These are phyloP conservation scores for Apeltes quadracus DNA, from an alignment of 2,113 vertebrate genomes.

Conservation along the genomic window DNA sequence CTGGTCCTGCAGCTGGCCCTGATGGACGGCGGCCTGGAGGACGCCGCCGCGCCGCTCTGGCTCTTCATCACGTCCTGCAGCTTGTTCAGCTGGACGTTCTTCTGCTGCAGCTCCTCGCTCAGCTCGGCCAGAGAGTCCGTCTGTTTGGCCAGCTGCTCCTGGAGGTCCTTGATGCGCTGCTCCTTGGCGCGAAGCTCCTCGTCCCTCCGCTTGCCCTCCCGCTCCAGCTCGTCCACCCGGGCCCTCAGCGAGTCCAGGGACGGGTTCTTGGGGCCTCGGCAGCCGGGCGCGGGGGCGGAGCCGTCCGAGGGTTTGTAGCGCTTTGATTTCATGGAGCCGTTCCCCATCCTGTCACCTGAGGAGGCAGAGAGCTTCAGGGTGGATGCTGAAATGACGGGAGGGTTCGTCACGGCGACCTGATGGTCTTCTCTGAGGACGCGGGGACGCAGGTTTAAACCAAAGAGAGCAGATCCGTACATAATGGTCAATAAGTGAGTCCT, in stretches of 20 bases:
- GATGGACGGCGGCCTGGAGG: slow-evolving; percentile 57
- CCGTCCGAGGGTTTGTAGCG: slow-evolving; percentile 80
- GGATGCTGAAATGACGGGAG: background rate
- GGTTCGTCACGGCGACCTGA: slow-evolving; percentile 9
- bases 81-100: slow-evolving; percentile 86
- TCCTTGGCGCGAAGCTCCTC: slow-evolving; percentile 83
- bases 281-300: slow-evolving; percentile 63
- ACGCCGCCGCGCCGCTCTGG: slow-evolving; percentile 46
- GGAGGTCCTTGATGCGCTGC: slow-evolving; percentile 80
- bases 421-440: background rate
- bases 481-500: slow-evolving; percentile 57
- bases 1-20: slow-evolving; percentile 66
- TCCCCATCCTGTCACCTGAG: slow-evolving; percentile 84
- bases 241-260: slow-evolving; percentile 75
- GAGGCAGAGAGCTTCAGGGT: background rate
- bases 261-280: slow-evolving; percentile 56
- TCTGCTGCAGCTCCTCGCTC: slow-evolving; percentile 86
- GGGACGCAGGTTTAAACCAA: slow-evolving; percentile 1
- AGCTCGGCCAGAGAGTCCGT: slow-evolving; percentile 83
- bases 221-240: slow-evolving; percentile 85
- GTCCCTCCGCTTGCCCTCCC: slow-evolving; percentile 83
- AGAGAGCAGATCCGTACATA: slow-evolving; percentile 45
- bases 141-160: slow-evolving; percentile 85
- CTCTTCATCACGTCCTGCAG: slow-evolving; percentile 85
- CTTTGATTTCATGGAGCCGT: slow-evolving; percentile 88